Evolutionary conservation across 2,888 invertebrate genomes (phyloP).

Genomic region (Ormia ochracea): DNA sequence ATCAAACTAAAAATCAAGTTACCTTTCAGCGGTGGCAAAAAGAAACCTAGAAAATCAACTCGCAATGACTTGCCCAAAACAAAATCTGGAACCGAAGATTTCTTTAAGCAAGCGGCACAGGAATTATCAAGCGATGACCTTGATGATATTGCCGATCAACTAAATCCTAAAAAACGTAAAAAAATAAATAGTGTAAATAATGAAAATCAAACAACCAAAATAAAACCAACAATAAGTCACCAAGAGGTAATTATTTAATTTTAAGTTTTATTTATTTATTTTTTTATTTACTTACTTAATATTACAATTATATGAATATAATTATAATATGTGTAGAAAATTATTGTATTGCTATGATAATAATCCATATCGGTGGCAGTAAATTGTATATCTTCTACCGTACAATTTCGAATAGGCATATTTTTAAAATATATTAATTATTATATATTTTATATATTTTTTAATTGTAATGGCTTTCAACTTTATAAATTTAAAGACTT

Average conservation of each 20-base stretch:
- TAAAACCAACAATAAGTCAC: neutral
- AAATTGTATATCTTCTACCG: too few species aligned
- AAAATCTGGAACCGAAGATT: neutral
- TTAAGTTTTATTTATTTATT: neutral
- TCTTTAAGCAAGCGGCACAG: slow-evolving; percentile 25
- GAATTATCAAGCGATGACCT: slow-evolving; percentile 70
- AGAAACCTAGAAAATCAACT: slow-evolving; percentile 67
- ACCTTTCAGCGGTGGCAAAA: slow-evolving; percentile 68
- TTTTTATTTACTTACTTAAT: too few species aligned
- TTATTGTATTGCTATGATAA: too few species aligned
- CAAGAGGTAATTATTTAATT: slow-evolving; percentile 7
- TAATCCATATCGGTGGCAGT: too few species aligned
- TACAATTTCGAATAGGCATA: too few species aligned
- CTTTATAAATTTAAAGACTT: too few species aligned
- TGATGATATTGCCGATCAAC: slow-evolving; percentile 63
- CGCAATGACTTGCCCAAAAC: slow-evolving; percentile 28
- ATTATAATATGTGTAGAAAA: too few species aligned
- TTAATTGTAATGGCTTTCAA: too few species aligned
- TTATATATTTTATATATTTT: too few species aligned
- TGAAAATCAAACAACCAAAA: neutral
- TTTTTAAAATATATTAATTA: too few species aligned
- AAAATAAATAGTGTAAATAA: slow-evolving; percentile 60
- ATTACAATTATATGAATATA: too few species aligned
- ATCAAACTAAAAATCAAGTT: slow-evolving; percentile 71
- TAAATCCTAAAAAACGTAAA: slow-evolving; percentile 69